Evolutionary conservation across 2,888 invertebrate genomes (phyloP), one percentile per base, ranked within the genome.

Genomic region (Xestia ashworthii): DNA sequence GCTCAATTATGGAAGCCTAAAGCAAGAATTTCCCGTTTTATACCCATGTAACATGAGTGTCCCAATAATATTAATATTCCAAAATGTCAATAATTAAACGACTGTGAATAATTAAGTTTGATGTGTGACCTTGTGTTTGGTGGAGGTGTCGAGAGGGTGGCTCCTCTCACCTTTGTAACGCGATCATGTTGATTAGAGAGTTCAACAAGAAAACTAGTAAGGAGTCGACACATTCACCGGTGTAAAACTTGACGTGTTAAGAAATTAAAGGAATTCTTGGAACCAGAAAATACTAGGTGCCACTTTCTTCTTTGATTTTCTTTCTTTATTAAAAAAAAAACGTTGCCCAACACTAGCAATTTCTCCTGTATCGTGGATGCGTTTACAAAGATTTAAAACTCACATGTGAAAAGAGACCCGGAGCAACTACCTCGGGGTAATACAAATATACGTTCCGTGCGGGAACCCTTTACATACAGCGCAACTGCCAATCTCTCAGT

Each of bases 1-100:
- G 53, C 70, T 78, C 72, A 84, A 92, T 83, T 93, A 90, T 91
- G 89, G 73, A 70, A 81, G 71, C 81, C 81, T 81, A 80, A 79
- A 74, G 80, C 75, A 78, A 86, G 44, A 46, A 65, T 53, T 68
- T 77, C 86, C 87, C 89, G 67, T 92, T 94, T 91, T 94, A 94
- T 94, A 94, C 92, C 86, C 84, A 80, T 79, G 41, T 55, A 67
- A 78, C 74, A 68, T 53, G n/a, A n/a, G 22, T 41, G 25, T 50
- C 76, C 78, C 77, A 74, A 76, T 83, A 74, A 58, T 85, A 93
- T 94, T 89, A 93, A 94, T 94, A 95, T 94, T 94, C 92, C 92
- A 90, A 89, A 83, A 88, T 91, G 92, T 92, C 93, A 92, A 82
- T 82, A 83, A 60, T 32, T 25, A 82, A 78, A 60, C 73, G 84